Evolutionary conservation across 2,888 invertebrate genomes (phyloP).

Genomic region (Pseudanteris insignis): DNA sequence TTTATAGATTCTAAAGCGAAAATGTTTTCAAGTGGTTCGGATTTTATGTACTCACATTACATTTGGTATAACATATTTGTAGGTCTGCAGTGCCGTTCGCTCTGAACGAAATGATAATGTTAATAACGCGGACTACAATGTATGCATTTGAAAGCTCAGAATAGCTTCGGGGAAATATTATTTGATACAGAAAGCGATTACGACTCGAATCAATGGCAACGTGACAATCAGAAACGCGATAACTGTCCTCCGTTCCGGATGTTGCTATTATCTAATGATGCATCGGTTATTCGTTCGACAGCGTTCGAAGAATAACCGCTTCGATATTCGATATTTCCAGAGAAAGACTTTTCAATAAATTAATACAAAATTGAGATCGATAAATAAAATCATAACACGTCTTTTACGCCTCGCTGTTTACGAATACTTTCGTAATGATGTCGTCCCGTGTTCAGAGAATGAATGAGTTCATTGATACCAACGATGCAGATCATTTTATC

Average conservation of each 20-base stretch:
- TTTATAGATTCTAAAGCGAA: too few relatives aligned
- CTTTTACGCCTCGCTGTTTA: background rate
- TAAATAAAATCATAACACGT: constrained; percentile 21
- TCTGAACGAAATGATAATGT: constrained; percentile 35
- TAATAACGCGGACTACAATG: constrained; percentile 19
- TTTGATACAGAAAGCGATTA: constrained; percentile 46
- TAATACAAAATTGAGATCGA: constrained; percentile 11
- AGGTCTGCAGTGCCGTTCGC: constrained; percentile 11
- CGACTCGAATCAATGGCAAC: constrained; percentile 51
- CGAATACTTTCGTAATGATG: constrained; percentile 6
- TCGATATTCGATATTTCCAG: constrained; percentile 27
- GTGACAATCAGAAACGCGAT: constrained; percentile 41
- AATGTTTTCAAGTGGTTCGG: background rate
- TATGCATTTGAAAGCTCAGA: constrained; percentile 16
- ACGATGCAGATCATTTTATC: too few relatives aligned
- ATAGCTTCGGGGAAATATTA: constrained; percentile 38
- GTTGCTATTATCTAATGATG: constrained; percentile 61
- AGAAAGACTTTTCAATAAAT: constrained; percentile 15
- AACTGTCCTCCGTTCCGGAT: constrained; percentile 53
- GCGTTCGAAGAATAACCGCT: constrained; percentile 29
- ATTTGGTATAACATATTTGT: constrained; percentile 13
- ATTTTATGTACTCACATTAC: background rate
- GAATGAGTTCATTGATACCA: constrained; percentile 4
- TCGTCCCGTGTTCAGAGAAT: constrained; percentile 1
- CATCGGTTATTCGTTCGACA: constrained; percentile 33